phyloP scores from a whole-genome alignment of 2,888 invertebrate genomes.

The Lamellibrachia satsuma region DNA sequence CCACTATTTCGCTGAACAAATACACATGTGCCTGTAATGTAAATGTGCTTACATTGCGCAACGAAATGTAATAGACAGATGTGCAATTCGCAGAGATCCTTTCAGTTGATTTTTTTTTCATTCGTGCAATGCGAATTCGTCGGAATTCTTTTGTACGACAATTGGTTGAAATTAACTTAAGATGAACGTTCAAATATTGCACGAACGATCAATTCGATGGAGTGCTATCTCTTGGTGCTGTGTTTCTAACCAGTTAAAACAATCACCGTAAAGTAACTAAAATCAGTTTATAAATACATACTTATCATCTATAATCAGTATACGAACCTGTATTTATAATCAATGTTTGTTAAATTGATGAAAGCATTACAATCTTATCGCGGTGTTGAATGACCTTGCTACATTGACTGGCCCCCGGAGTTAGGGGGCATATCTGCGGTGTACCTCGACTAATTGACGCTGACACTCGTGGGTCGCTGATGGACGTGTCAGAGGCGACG shows the following conservation, averaged over 20 bases:
- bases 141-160: too few relatives aligned
- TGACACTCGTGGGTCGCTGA: neutral
- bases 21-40: too few relatives aligned
- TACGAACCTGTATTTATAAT: neutral
- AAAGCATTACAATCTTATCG: conserved; percentile 10
- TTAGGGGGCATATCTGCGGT: neutral
- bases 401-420: neutral
- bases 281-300: neutral
- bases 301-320: neutral
- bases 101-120: too few relatives aligned
- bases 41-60: too few relatives aligned
- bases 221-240: neutral
- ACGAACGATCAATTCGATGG: neutral
- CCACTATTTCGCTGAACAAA: too few relatives aligned
- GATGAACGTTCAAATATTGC: neutral
- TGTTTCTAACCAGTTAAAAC: neutral
- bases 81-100: too few relatives aligned
- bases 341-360: conserved; percentile 7
- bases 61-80: too few relatives aligned
- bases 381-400: neutral
- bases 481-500: neutral
- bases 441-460: neutral
- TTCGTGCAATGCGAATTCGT: too few relatives aligned
- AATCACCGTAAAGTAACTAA: neutral
- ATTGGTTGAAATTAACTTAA: too few relatives aligned